Base-by-base conservation (phyloP, 2,113 vertebrate species). In the Vulpes lagopus region DNA sequence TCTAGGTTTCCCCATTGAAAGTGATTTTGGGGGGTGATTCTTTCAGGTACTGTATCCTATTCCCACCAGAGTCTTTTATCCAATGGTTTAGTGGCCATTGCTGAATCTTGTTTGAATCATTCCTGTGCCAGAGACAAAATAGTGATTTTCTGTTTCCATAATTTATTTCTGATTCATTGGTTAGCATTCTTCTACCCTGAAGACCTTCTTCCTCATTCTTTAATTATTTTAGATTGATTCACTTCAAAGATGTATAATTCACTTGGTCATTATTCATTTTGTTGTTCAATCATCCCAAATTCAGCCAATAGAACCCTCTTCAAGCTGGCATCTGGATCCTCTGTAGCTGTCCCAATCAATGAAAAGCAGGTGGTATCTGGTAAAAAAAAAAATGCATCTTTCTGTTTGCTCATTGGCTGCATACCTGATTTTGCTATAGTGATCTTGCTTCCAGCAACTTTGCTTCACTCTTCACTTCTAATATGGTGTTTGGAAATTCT, bases 31-130 rank as follows among this genome's bases (percentile, higher is more conserved):
- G 30, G 25, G 17, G 43, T 6, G 35, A 20, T 11, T 78, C 78
- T 73, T 22, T 0, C 25, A 38, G 55, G 17, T 3, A 3, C 20
- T 19, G 16, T n/a, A 30, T 16, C 30, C n/a, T 15, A 0, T 14
- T 17, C 19, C 49, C 51, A 22, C 8, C 59, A 19, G 16, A 27
- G 22, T 43, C 32, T 65, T 57, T 35, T 0, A 0, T 9, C 19
- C 11, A 11, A 6, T 27, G 60, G 30, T 53, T 80, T 4, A 19
- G 32, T 19, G 0, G 35, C n/a, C 1, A 0, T 32, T 49, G 35
- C 3, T 2, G 7, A 32, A 2, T 16, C 15, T 17, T 62, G 14
- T 73, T 65, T 73, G 38, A 64, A 38, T 69, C 88, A 11, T 76
- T 91, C 19, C 79, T 8, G 1, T 53, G n/a, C 78, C 43, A 59